Base-by-base conservation (phyloP, 2,113 vertebrate genomes). In the Tachysurus vachellii region DNA sequence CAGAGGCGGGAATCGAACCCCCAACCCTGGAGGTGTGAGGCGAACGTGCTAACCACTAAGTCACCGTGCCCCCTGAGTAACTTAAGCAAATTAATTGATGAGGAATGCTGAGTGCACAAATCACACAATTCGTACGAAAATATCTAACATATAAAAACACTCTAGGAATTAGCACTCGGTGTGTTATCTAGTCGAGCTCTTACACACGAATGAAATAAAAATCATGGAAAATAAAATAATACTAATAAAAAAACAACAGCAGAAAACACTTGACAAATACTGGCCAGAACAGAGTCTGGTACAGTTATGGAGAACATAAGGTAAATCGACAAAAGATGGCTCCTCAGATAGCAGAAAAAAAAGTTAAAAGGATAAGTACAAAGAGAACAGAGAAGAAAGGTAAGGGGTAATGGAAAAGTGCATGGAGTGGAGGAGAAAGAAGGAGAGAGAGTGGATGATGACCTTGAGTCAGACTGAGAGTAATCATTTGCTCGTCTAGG, bases 401-500 rank as follows among this genome's bases (percentile, higher is more conserved):
- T n/a, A 71, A 14, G 23, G 6, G 57, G 56, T 82, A 82, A 87
- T 82, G 54, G 80, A 64, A 87, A 75, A 87, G 80, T 83, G 56
- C 68, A 87, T 75, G n/a, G 50, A 82, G 80, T 64, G 66, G 5
- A 54, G 44, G 59, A 85, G 56, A 36, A 61, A 73, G 28, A 80
- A 42, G 59, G 75, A 56, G 57, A 70, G 50, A 62, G 36, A 70
- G 81, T 31, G 47, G 86, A 57, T 76, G 70, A 83, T 83, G 89
- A 88, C 87, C 85, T 87, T 87, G 87, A 71, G 56, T 66, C 61
- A 28, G 88, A 71, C 76, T 6, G 59, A 86, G 80, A 86, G 82
- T 84, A 87, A 89, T 90, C 81, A 88, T 90, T 85, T 84, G 82
- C 79, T 87, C 83, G 17, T 85, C 68, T 88, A 66, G 16, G 71